Evolutionary conservation across 2,113 vertebrate species (phyloP), one percentile per base, ranked within the genome.

Genomic region (Etia nguti): DNA sequence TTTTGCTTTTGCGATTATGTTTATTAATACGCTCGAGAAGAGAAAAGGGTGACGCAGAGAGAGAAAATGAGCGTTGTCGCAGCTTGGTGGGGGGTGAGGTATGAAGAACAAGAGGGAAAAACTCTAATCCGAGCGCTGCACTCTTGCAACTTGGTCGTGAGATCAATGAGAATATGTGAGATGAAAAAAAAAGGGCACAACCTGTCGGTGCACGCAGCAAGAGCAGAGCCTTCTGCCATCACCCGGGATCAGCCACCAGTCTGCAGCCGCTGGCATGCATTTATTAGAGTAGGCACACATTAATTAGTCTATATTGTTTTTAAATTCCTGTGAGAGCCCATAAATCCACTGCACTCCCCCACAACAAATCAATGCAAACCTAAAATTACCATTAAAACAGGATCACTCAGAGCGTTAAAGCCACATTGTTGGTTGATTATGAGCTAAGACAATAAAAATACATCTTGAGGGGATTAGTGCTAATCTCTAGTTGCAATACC

Each of bases 401-500:
- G 88, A 94, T 93, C 92, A 91, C 56, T 86, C 11, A 4, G 56
- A 81, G 87, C 73, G 5, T 87, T 70, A 70, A 62, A 81, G 80
- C 57, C 36, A 75, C 84, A 85, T 89, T 94, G 87, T 92, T 36
- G 65, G 82, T 89, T 90, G 89, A 94, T 90, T 89, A 91, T 82
- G 80, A 92, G 77, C 54, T 26, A 84, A 57, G 79, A 86, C 56
- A 93, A 93, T 87, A 84, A 57, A 52, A 89, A 92, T 5, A 85
- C 91, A 86, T 93, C 83, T 92, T 86, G 52, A 90, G 62, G 77
- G 93, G 92, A 95, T 95, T 94, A 94, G 24, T 15, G 81, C 84
- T 94, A 94, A 94, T 93, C 94, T 93, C 82, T 79, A 73, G 48
- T 65, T 31, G 85, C 81, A 90, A 55, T 31, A 82, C 82, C 85